Conservation (phyloP, 2,113 vertebrate species). For the Platichthys flesus region DNA sequence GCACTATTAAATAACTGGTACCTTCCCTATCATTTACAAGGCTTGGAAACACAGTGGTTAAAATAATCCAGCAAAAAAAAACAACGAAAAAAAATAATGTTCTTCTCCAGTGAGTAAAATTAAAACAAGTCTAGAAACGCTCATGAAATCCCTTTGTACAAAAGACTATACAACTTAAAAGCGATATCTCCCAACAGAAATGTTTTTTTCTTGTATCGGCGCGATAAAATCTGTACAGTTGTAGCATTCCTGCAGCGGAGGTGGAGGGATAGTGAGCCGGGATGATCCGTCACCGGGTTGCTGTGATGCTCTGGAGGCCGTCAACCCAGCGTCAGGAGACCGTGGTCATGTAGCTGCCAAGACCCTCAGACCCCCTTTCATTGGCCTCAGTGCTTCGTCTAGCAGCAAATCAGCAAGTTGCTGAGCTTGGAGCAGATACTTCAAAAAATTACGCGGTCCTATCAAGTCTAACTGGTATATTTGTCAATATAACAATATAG, state of each 20-base stretch:
- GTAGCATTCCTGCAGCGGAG: slow-evolving; percentile 72
- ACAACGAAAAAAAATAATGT: slow-evolving; percentile 64
- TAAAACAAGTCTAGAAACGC: slow-evolving; percentile 84
- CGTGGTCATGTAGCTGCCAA: slow-evolving; percentile 78
- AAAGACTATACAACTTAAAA: slow-evolving; percentile 88
- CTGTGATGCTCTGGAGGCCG: slow-evolving; percentile 54
- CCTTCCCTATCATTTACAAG: slow-evolving; percentile 82
- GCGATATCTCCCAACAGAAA: slow-evolving; percentile 80
- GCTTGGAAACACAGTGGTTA: slow-evolving; percentile 91
- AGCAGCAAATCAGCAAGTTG: slow-evolving; percentile 84
- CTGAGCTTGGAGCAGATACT: slow-evolving; percentile 79
- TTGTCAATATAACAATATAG: slow-evolving; percentile 68
- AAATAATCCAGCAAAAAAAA: slow-evolving; percentile 88
- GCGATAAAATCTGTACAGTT: slow-evolving; percentile 85
- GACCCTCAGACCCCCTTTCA: slow-evolving; percentile 62
- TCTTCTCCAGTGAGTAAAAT: slow-evolving; percentile 94
- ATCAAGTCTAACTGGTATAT: slow-evolving; percentile 68
- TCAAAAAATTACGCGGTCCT: slow-evolving; percentile 73
- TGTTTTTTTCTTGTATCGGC: slow-evolving; percentile 63
- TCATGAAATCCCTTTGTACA: slow-evolving; percentile 85
- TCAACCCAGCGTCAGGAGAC: slow-evolving; percentile 61
- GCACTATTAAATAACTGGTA: slow-evolving; percentile 87
- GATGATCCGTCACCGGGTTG: slow-evolving; percentile 52
- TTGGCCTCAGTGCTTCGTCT: slow-evolving; percentile 82
- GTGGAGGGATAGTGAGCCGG: slow-evolving; percentile 68